Evolutionary conservation across 1,140 invertebrate genomes (phyloP).

Genomic region (Thrips palmi): DNA sequence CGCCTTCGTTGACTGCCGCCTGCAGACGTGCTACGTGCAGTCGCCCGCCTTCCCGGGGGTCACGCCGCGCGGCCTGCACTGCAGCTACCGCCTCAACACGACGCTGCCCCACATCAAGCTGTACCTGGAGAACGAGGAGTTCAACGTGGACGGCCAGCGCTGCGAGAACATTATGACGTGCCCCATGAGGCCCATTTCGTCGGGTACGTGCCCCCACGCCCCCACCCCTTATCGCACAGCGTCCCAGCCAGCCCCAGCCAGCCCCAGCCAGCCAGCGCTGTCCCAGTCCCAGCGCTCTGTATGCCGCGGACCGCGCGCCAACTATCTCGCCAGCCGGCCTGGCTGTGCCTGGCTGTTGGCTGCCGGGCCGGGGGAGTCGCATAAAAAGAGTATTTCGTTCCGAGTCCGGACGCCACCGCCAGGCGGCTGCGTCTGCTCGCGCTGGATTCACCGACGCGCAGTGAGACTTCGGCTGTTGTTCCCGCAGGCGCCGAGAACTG

Average conservation of each 20-base stretch:
- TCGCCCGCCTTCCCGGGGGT: conserved; percentile 81
- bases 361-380: no score
- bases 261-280: no score
- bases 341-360: no score
- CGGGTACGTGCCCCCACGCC: conserved; percentile 26
- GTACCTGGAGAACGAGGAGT: conserved; percentile 82
- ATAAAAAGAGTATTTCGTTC: no score
- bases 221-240: no score
- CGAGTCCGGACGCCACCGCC: no score
- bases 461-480: no score
- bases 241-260: no score
- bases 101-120: conserved; percentile 74
- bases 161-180: conserved; percentile 91
- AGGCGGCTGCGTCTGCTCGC: conserved; percentile 23
- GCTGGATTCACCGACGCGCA: no score
- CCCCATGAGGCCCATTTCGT: conserved; percentile 75
- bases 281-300: no score
- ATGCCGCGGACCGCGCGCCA: no score
- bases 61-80: conserved; percentile 74
- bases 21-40: conserved; percentile 84
- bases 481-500: conserved; percentile 68
- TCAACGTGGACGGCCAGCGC: conserved; percentile 80
- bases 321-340: no score
- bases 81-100: conserved; percentile 74
- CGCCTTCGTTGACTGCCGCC: conserved; percentile 61